Conservation (phyloP, 2,113 vertebrate genomes). For the Blennius ocellaris region DNA sequence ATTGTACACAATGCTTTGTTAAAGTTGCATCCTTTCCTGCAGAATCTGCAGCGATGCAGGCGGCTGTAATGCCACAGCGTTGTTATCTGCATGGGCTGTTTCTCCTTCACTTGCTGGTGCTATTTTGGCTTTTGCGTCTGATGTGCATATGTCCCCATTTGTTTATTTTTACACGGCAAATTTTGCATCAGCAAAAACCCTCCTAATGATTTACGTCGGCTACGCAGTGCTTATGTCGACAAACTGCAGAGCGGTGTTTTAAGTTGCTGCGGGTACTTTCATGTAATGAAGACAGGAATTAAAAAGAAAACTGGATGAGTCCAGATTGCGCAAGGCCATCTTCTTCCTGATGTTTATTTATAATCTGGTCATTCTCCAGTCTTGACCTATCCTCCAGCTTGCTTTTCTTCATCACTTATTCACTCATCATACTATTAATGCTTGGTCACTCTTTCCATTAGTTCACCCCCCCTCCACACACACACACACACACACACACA, state of each 20-base stretch:
- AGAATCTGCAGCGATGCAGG: slow-evolving; percentile 1
- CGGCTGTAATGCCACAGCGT: neutral
- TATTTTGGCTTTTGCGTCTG: slow-evolving; percentile 39
- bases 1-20: no score
- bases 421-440: slow-evolving; percentile 45
- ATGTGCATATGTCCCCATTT: slow-evolving; percentile 42
- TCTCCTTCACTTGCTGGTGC: slow-evolving; percentile 32
- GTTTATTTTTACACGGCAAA: slow-evolving; percentile 50
- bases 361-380: slow-evolving; percentile 38
- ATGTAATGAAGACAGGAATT: neutral
- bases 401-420: slow-evolving; percentile 50
- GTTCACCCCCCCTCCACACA: no score
- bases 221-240: slow-evolving; percentile 10
- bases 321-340: slow-evolving; percentile 44
- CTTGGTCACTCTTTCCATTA: slow-evolving; percentile 74
- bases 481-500: no score
- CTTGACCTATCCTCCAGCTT: slow-evolving; percentile 43
- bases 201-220: slow-evolving; percentile 42
- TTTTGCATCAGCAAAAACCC: slow-evolving; percentile 54
- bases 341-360: slow-evolving; percentile 62
- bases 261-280: slow-evolving; percentile 3
- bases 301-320: slow-evolving; percentile 30
- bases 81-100: neutral
- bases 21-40: no score
- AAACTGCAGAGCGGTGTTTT: slow-evolving; percentile 14